Conservation (phyloP, 1,140 invertebrate genomes). For the Tetragonula clypearis region DNA sequence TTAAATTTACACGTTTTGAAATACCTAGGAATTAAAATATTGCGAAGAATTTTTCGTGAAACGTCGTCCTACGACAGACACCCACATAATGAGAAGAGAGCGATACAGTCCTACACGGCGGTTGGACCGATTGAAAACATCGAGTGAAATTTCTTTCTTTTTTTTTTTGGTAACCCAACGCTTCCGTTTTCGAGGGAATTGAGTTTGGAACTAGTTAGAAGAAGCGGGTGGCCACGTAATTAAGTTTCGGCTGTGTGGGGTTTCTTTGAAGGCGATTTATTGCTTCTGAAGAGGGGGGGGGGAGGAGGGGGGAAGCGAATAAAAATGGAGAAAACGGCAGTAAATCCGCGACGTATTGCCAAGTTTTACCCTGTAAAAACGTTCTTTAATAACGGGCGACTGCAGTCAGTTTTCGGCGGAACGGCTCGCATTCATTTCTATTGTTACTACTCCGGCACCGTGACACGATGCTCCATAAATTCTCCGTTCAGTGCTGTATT, state of each 20-base stretch:
- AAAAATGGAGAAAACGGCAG: background rate
- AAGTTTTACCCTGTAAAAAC: background rate
- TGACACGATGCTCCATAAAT: constrained; percentile 26
- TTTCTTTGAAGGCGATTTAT: constrained; percentile 5
- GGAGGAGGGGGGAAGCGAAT: too few species aligned
- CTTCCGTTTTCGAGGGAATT: background rate
- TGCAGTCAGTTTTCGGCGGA: background rate
- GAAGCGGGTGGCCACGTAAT: background rate
- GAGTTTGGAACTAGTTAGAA: background rate
- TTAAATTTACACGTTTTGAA: too few species aligned
- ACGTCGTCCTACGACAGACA: too few species aligned
- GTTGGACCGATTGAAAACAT: background rate
- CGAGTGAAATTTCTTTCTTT: background rate
- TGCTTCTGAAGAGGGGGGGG: background rate
- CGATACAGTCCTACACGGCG: background rate
- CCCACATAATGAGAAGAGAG: background rate
- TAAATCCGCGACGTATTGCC: background rate
- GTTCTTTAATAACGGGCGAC: background rate
- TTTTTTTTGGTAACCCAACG: background rate
- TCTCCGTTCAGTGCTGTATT: background rate
- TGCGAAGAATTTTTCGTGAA: too few species aligned
- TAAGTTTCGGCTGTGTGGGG: background rate
- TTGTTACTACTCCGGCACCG: constrained; percentile 13
- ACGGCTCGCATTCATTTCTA: constrained; percentile 16
- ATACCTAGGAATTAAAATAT: too few species aligned